Evolutionary conservation across 2,797 vertebrate genomes (phyloP), one percentile per base, ranked within the genome.

Genomic region (Ceryle rudis): DNA sequence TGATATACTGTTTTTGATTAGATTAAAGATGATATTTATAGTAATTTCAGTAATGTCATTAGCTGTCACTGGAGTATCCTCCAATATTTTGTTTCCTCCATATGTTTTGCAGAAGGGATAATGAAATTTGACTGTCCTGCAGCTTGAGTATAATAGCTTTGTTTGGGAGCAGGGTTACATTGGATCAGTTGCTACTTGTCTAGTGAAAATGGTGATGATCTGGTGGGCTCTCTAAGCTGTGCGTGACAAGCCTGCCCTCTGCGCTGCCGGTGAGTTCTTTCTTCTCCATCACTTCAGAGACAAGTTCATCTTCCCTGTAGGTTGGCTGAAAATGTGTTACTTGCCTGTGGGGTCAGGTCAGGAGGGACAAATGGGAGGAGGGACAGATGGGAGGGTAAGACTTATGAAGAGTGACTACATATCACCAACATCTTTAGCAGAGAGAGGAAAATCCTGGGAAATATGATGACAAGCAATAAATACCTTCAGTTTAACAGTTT

Each of bases 11-110:
- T 54, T 96, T 95, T 96, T 95, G 92, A 83, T 94, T 81, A 96
- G 92, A 97, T 93, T 93, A 94, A 97, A 97, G 92, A 75, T 90
- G 90, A 95, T 96, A 97, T 97, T 96, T 96, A 87, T 80, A 95
- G 94, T 91, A 87, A 97, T 96, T 96, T 96, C 46, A 25, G 61
- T 96, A 96, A 97, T 77, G 94, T 91, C 91, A 96, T 97, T 94
- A 97, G 82, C 93, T 97, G 84, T 94, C 96, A 96, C 75, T 88
- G 91, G 75, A 94, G 93, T 95, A 97, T 96, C 91, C 91, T 93
- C 91, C 93, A 85, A 86, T 92, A 66, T 94, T 97, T 97, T 93
- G 70, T 95, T 97, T 97, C 90, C 93, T 96, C 70, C 75, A 65
- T 81, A 69, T 93, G 88, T 86, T 96, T 95, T 93, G 80, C 91